Percentiles rank a stretch among this genome's conserved stretches.
Conservation (phyloP, 2,113 vertebrate genomes). For the Caranx melampygus region DNA sequence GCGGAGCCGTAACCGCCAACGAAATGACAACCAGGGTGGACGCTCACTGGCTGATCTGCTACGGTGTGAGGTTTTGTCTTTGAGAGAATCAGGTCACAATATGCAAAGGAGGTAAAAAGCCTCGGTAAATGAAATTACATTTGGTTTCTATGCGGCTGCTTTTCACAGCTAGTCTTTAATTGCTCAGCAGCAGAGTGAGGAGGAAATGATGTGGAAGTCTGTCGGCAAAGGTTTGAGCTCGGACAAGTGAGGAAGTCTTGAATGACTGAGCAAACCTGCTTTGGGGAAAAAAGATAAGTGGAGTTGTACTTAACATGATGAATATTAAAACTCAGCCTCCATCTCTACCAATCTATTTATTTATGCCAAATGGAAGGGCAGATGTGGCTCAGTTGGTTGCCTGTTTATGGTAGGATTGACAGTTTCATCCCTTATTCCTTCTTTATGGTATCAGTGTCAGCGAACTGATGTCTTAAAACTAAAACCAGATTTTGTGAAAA, state of each 20-base stretch:
- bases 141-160: not conserved
- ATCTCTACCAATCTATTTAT: too few species aligned
- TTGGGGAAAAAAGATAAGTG: too few species aligned
- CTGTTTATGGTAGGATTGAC: too few species aligned
- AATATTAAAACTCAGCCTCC: too few species aligned
- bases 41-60: constrained; percentile 25
- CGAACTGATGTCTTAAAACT: too few species aligned
- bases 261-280: not conserved
- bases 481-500: too few species aligned
- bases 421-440: too few species aligned
- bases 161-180: too few species aligned
- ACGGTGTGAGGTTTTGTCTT: constrained; percentile 23
- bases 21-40: constrained; percentile 16
- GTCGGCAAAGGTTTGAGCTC: not conserved
- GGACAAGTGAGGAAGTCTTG: not conserved
- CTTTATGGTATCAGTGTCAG: too few species aligned
- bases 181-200: not conserved
- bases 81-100: constrained; percentile 5
- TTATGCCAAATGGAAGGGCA: too few species aligned
- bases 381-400: too few species aligned
- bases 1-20: not conserved
- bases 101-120: not conserved
- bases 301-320: too few species aligned
- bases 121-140: not conserved
- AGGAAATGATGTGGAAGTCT: not conserved